Evolutionary conservation across 1,140 invertebrate species (phyloP), one percentile per base, ranked within the genome.

Genomic region (Sitophilus oryzae): DNA sequence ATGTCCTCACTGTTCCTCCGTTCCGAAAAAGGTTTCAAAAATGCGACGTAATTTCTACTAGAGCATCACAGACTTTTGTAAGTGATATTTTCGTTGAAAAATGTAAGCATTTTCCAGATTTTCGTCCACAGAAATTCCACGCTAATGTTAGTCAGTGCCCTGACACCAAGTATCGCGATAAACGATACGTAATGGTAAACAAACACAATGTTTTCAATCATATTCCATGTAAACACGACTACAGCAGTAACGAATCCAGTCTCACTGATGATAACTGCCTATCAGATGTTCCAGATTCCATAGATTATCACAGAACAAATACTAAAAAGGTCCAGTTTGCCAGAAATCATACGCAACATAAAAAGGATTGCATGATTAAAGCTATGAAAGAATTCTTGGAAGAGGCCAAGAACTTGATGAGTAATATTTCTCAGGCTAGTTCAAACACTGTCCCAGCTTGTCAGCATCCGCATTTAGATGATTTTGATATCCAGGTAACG

Each of bases 331-430:
- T 71, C 1, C 58, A 61, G 38, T 68, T 68, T 47, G 18, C 20
- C n/a, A 23, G 21, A 38, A 48, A 52, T 42, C n/a, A 22, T 1
- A 23, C 11, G 8, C 49, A 38, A 44, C 14, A 38, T 37, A 63
- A 58, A 48, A 58, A 43, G 21, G 54, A 35, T 15, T 43, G 60
- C 14, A 61, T 69, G 45, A 38, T 69, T 3, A 60, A 62, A 45
- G 66, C 64, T 2, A 70, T 72, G 69, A 62, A 67, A 8, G 59
- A 59, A 21, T 71, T 72, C 50, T 51, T 71, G 36, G 64, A 71
- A 54, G 69, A 71, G 59, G 70, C 69, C 1, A 68, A 66, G 11
- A 55, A 56, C 20, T 36, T 72, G 6, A 66, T 71, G 62, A 53
- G 38, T 0, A 71, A 70, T 53, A 43, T 71, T n/a, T 58, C 59